Evolutionary conservation across 2,888 invertebrate species (phyloP).

Genomic region (Leptinotarsa juncta): DNA sequence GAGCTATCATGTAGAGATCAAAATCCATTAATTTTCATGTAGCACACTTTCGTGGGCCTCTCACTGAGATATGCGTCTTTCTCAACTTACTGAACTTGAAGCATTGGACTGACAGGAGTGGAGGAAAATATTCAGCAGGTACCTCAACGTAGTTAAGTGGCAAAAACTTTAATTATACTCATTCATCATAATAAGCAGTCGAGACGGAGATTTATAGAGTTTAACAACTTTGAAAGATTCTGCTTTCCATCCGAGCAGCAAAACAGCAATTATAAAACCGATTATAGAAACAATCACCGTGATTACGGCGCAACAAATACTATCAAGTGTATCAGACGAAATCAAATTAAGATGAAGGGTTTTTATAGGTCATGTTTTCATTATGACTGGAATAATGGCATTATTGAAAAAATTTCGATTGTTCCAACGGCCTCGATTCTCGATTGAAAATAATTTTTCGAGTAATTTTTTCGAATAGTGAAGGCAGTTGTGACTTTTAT

Average conservation of each 20-base stretch:
- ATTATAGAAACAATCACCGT: constrained; percentile 19
- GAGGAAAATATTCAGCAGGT: constrained; percentile 13
- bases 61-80: background rate
- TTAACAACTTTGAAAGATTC: constrained; percentile 17
- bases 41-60: background rate
- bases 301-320: constrained; percentile 17
- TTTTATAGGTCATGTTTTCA: background rate
- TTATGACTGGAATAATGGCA: background rate
- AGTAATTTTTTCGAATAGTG: background rate
- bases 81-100: constrained; percentile 1
- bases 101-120: background rate
- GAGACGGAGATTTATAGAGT: constrained; percentile 15
- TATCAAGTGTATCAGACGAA: constrained; percentile 16
- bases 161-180: constrained; percentile 17
- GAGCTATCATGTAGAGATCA: too few species aligned
- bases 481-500: too few species aligned
- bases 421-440: too few species aligned
- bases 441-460: background rate
- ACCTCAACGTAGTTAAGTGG: constrained; percentile 11
- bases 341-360: background rate
- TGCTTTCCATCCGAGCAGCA: constrained; percentile 13
- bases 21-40: background rate
- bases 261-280: constrained; percentile 19
- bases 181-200: constrained; percentile 14
- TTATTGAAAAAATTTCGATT: background rate